phyloP scores from a whole-genome alignment of 2,797 vertebrate species.

The Cossypha heuglini region DNA sequence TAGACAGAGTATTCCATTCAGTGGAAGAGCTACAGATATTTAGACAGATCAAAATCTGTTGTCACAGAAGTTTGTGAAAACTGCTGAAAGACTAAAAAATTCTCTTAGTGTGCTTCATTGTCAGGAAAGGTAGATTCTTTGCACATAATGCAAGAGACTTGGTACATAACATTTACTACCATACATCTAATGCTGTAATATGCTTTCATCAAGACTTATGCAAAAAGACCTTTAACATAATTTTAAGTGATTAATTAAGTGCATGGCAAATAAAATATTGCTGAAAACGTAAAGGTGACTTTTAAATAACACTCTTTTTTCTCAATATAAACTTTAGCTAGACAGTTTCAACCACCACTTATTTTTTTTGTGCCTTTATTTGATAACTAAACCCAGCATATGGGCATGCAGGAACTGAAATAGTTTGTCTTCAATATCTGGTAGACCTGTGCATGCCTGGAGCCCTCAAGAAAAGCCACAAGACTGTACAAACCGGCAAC shows the following conservation, averaged over 20 bases:
- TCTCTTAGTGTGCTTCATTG: not conserved
- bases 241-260: conserved; percentile 55
- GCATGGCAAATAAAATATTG: not conserved
- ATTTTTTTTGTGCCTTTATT: conserved; percentile 67
- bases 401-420: conserved; percentile 87
- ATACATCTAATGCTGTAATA: not conserved
- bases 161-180: not conserved
- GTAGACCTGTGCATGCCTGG: conserved; percentile 60
- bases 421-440: conserved; percentile 74
- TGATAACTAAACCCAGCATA: conserved; percentile 79
- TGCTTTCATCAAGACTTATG: conserved; percentile 33
- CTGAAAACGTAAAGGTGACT: conserved; percentile 18
- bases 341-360: conserved; percentile 51
- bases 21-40: not conserved
- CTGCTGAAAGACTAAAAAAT: not conserved
- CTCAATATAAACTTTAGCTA: conserved; percentile 43
- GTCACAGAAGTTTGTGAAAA: not conserved
- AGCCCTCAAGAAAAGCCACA: conserved; percentile 80
- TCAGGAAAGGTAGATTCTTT: not conserved
- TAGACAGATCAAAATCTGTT: not conserved
- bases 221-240: conserved; percentile 72
- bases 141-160: not conserved
- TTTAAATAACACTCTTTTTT: conserved; percentile 4
- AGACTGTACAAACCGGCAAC: conserved; percentile 78
- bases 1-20: not conserved